Base-by-base conservation (phyloP, 2,797 vertebrate species). In the Clarias fuscus region DNA sequence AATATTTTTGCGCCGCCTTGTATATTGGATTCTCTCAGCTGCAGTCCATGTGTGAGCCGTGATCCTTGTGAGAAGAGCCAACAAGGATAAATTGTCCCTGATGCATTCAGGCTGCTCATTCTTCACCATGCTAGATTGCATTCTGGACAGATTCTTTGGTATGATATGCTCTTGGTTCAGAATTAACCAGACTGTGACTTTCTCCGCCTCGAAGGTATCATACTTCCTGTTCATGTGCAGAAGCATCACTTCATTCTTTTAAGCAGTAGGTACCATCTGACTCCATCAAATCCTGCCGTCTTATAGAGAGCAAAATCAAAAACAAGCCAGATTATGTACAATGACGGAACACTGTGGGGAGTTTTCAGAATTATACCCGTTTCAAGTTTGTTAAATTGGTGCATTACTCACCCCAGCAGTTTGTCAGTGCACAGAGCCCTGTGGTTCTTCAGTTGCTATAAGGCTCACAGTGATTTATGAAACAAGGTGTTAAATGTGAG, bases 1-100 rank as follows among this genome's bases (percentile, higher is more conserved):
- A 33, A 33, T 1, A 33, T 33, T 13, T 53, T 53, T 53, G 48
- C 11, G 48, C 48, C 48, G 48, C 11, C 48, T 11, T 53, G 37
- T 61, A 62, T 86, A 56, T 65, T 71, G 10, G 79, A 86, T 86
- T 80, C 84, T 81, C 80, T 84, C 86, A 64, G 43, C 91, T 90
- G 87, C 82, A 91, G 83, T 84, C 82, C 8, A 56, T 87, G 78
- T 89, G 89, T 91, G 86, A 92, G 88, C 88, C 40, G 71, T 33
- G 56, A 53, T 73, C 22, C 70, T 40, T 83, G 24, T 43, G 62
- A 68, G 48, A 75, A 53, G n/a, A 20, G 27, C 5, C 0, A 56
- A 73, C 64, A 37, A 11, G 7, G 27, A 53, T 20, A 7, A 56
- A 20, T 56, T 67, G 2, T 82, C 79, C 17, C 13, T 27, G 67